Base-by-base conservation (phyloP, 53 echinoderm and acorn worm genomes). In the Holothuria leucospilota region DNA sequence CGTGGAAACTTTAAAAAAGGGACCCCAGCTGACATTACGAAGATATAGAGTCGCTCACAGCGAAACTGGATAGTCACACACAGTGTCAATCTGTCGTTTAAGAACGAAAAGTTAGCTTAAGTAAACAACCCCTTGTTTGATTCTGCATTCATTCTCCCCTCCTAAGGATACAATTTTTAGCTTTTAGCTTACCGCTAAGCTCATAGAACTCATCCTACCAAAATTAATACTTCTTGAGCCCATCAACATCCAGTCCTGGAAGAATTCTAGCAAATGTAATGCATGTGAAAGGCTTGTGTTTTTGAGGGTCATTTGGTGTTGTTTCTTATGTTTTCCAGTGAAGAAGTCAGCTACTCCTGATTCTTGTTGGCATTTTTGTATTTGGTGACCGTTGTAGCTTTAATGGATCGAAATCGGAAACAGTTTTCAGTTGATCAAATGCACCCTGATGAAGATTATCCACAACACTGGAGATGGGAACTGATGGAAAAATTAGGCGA, bases 181-280 rank as follows among this genome's bases (percentile, higher is more conserved):
- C 18, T 71, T 56, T 71, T 26, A 85, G 71, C 58, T 71, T 58
- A 59, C 23, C 60, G 20, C 38, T 58, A 21, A 85, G 59, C 11
- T 71, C 58, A 71, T 85, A 85, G 28, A 71, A 85, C 39, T 85
- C 85, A 85, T 85, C 71, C 72, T 59, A 72, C n/a, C n/a, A n/a
- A n/a, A n/a, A n/a, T n/a, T n/a, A n/a, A n/a, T n/a, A n/a, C n/a
- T n/a, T n/a, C 56, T 71, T 20, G 56, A 71, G 59, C 60, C 39
- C 71, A 85, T 56, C 71, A 59, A 18, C 34, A 56, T 34, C 23
- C 39, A 85, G 71, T 58, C 71, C 85, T 59, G 71, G 72, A 71
- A 85, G 60, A 39, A 85, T 71, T 30, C n/a, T 26, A 71, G 71
- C 28, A 85, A 85, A 34, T n/a, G 71, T 85, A 39, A 85, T 85